A percentile compares a stretch with the other conserved stretches of the same genome.
Conservation (phyloP, 2,888 invertebrate genomes). For the Sisyra terminalis region DNA sequence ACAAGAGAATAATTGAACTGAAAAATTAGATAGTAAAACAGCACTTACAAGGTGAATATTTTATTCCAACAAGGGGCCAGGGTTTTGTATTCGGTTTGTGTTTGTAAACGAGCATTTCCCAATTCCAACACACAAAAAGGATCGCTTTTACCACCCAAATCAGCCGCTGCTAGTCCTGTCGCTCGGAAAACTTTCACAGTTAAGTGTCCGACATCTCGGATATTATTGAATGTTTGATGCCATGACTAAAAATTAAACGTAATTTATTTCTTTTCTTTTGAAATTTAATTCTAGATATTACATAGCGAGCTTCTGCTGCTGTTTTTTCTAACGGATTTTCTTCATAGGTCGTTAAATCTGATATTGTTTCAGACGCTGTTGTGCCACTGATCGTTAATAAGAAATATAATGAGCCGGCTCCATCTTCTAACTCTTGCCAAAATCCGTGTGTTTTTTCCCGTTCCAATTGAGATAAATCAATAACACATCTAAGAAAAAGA, state of each 20-base stretch:
- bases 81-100: conserved; percentile 98
- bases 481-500: conserved; percentile 43
- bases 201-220: conserved; percentile 83
- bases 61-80: conserved; percentile 95
- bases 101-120: conserved; percentile 87
- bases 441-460: conserved; percentile 84
- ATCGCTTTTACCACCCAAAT: conserved; percentile 94
- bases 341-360: conserved; percentile 72
- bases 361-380: conserved; percentile 81
- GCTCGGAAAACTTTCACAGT: conserved; percentile 83
- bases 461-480: conserved; percentile 70
- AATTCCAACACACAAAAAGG: conserved; percentile 96
- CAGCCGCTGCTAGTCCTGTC: conserved; percentile 82
- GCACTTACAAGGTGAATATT: conserved; percentile 88
- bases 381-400: conserved; percentile 91
- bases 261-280: neutral
- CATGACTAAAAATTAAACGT: conserved; percentile 35
- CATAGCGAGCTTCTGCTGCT: conserved; percentile 46
- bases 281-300: conserved; percentile 30
- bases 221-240: conserved; percentile 48
- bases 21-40: neutral
- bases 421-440: conserved; percentile 81
- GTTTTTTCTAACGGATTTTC: conserved; percentile 59
- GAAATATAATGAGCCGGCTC: conserved; percentile 68
- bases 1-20: neutral